A percentile compares a stretch with the other conserved stretches of the same genome.
These are phyloP conservation scores for Chymomyza costata DNA, from an alignment of 1,140 invertebrate genomes.

Conservation along the genomic window DNA sequence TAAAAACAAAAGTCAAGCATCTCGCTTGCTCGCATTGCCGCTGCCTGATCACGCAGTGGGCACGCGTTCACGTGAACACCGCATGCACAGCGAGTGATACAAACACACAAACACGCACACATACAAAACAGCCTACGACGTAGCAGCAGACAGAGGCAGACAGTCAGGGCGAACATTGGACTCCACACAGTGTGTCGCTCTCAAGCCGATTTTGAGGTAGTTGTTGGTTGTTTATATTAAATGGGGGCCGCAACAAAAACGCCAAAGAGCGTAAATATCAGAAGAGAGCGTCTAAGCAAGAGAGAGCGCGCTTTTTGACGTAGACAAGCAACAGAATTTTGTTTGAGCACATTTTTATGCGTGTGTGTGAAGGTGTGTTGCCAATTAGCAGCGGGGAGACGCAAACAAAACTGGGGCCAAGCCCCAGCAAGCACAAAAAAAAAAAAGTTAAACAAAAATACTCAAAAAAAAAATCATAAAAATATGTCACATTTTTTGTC, in stretches of 20 bases:
- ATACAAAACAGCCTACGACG: slow-evolving; percentile 11
- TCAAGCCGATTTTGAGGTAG: slow-evolving; percentile 4
- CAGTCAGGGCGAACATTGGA: slow-evolving; percentile 54
- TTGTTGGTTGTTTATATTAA: slow-evolving; percentile 6
- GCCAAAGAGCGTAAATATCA: too few relatives aligned
- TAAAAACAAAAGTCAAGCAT: slow-evolving; percentile 74
- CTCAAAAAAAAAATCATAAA: slow-evolving; percentile 30
- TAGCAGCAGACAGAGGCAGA: slow-evolving; percentile 2
- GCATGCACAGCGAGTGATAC: slow-evolving; percentile 66
- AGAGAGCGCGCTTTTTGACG: slow-evolving; percentile 25
- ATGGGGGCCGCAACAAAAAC: background rate
- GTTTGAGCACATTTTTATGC: slow-evolving; percentile 22
- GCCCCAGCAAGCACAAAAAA: slow-evolving; percentile 29
- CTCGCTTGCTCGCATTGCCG: slow-evolving; percentile 49
- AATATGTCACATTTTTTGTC: slow-evolving; percentile 56
- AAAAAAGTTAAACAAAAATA: too few relatives aligned
- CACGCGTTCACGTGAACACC: slow-evolving; percentile 76
- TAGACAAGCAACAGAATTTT: slow-evolving; percentile 18
- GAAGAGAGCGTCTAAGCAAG: slow-evolving; percentile 12
- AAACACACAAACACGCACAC: slow-evolving; percentile 9
- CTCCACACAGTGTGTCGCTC: slow-evolving; percentile 32
- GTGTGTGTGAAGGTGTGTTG: slow-evolving; percentile 13
- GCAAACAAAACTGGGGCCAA: slow-evolving; percentile 47
- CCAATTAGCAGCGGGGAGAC: slow-evolving; percentile 25
- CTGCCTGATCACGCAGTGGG: slow-evolving; percentile 67